phyloP scores from a whole-genome alignment of 2,113 vertebrate genomes.

The Sander vitreus region DNA sequence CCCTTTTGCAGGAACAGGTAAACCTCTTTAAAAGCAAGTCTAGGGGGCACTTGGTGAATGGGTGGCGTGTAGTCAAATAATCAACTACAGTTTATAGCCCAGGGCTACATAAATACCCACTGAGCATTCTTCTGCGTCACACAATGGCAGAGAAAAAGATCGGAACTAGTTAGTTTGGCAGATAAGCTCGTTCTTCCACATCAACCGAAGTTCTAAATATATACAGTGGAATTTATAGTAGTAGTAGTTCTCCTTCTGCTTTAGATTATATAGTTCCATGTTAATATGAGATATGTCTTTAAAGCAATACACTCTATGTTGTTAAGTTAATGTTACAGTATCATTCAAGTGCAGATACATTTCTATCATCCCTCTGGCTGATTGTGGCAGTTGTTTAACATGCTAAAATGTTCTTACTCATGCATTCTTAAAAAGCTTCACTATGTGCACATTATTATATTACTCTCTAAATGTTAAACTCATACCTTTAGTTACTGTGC shows the following conservation, averaged over 20 bases:
- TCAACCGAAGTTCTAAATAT: conserved; percentile 9
- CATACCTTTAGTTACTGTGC: conserved; percentile 4
- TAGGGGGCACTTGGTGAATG: conserved; percentile 63
- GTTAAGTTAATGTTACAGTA: conserved; percentile 24
- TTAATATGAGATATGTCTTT: conserved; percentile 5
- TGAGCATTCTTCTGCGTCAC: conserved; percentile 70
- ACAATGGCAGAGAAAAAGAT: conserved; percentile 74
- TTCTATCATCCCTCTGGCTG: conserved; percentile 15
- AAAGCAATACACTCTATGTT: not conserved
- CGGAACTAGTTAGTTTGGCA: conserved; percentile 55
- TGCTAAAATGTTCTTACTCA: conserved; percentile 22
- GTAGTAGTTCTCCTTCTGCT: not conserved
- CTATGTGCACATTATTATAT: not conserved
- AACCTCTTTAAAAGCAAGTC: conserved; percentile 80
- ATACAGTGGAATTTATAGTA: conserved; percentile 16
- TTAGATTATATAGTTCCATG: conserved; percentile 22
- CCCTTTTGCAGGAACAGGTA: conserved; percentile 75
- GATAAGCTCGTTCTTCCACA: conserved; percentile 49
- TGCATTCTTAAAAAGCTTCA: conserved; percentile 36
- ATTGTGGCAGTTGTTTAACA: conserved; percentile 26
- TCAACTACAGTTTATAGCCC: conserved; percentile 68
- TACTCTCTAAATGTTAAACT: conserved; percentile 15
- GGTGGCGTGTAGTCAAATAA: conserved; percentile 68
- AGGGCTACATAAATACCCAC: conserved; percentile 73
- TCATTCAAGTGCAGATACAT: conserved; percentile 22